Evolutionary conservation across 2,113 vertebrate species (phyloP).

Genomic region (Strix uralensis): DNA sequence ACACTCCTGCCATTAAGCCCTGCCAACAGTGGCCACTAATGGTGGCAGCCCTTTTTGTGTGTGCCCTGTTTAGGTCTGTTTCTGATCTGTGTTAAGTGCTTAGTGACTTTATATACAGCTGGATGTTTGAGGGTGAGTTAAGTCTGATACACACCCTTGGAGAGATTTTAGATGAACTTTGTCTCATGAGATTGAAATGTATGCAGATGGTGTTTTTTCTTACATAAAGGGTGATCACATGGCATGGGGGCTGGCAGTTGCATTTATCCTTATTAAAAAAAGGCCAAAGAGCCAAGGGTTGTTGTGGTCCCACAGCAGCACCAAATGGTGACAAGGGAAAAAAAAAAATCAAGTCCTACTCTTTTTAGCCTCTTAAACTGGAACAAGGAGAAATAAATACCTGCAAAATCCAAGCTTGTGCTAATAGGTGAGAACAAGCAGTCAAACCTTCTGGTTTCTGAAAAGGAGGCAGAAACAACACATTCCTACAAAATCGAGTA

Average conservation of each 20-base stretch:
- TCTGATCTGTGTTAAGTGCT: background rate
- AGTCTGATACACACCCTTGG: background rate
- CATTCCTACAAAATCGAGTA: background rate
- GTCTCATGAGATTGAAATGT: background rate
- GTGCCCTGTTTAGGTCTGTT: background rate
- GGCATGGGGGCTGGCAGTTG: background rate
- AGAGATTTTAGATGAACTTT: background rate
- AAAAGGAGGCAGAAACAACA: background rate
- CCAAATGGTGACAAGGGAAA: background rate
- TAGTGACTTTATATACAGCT: background rate
- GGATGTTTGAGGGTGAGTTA: background rate
- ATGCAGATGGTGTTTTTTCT: background rate
- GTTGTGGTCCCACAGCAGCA: background rate
- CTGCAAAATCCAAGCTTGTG: background rate
- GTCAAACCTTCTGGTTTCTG: background rate
- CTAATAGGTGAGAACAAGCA: background rate
- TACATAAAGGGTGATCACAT: background rate
- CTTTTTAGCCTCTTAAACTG: background rate
- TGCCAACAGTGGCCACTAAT: background rate
- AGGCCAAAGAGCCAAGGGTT: background rate
- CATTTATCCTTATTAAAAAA: background rate
- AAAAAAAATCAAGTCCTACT: background rate
- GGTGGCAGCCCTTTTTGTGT: rapidly evolving
- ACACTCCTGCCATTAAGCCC: background rate
- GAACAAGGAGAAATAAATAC: background rate